Evolutionary conservation across 2,797 vertebrate genomes (phyloP), one percentile per base, ranked within the genome.

Genomic region (Falco concolor): DNA sequence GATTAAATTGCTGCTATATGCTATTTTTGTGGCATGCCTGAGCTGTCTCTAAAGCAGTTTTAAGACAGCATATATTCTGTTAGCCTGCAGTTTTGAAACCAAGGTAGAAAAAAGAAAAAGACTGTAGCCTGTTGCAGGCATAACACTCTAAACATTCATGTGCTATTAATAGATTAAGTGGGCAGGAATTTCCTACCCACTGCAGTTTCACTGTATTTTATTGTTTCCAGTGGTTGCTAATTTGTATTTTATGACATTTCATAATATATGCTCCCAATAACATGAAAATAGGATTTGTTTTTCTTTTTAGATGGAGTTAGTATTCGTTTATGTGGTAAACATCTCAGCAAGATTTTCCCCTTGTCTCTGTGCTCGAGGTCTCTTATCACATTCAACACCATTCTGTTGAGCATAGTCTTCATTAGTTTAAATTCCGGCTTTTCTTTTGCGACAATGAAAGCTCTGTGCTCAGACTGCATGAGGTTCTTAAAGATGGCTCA

Each of bases 21-120:
- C 93, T 97, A 95, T 96, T 96, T 95, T 96, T 92, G 80, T 94
- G 92, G 70, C 86, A 69, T 65, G 86, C 60, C 77, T 86, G 95
- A 96, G 73, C 72, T 90, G 65, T 95, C 87, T 95, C 80, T 95
- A 73, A 91, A 95, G 77, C 77, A 76, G 64, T 90, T 95, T 94
- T 86, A 95, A 85, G 67, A 82, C 18, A 94, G 56, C 28, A 45
- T 86, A 77, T 88, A 93, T 95, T 94, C 57, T 90, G 74, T 56
- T 93, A 91, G 85, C 47, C 32, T 93, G 88, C 64, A 42, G 89
- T 96, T 95, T 94, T 95, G 74, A 95, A 96, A 87, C 34, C 22
- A 78, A 95, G 80, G 83, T 89, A 90, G 75, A 60, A 50, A 84
- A 91, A 89, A 20, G 45, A 88, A 87, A 84, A 90, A 80, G 68